phyloP scores from a whole-genome alignment of 2,113 vertebrate genomes.

The Steatornis caripensis region DNA sequence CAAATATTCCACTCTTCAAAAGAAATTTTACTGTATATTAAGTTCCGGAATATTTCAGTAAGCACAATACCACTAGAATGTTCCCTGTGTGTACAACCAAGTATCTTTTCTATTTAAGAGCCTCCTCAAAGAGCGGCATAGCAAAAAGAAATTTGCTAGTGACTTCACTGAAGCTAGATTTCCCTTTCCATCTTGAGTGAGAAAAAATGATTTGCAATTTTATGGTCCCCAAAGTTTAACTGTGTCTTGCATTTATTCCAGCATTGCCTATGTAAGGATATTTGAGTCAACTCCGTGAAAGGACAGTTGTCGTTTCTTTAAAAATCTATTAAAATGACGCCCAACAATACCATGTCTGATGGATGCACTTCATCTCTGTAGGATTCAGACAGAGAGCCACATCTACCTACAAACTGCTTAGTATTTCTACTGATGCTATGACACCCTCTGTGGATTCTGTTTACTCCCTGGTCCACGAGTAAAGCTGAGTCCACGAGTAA shows the following conservation, averaged over 20 bases:
- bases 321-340: neutral
- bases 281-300: neutral
- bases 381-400: neutral
- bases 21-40: neutral
- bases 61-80: neutral
- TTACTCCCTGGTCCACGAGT: neutral
- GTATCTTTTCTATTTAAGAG: neutral
- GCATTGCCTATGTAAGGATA: neutral
- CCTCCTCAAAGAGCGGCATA: neutral
- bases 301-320: neutral
- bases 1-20: neutral
- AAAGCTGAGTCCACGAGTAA: neutral
- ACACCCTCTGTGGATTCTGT: neutral
- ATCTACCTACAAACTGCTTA: neutral
- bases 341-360: neutral
- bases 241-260: neutral
- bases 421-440: neutral
- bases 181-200: neutral
- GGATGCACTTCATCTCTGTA: neutral
- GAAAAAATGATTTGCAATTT: neutral
- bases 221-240: neutral
- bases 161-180: neutral
- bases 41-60: neutral
- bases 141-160: neutral
- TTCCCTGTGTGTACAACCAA: neutral